Base-by-base conservation (phyloP, 2,113 vertebrate species). In the Erinaceus europaeus region DNA sequence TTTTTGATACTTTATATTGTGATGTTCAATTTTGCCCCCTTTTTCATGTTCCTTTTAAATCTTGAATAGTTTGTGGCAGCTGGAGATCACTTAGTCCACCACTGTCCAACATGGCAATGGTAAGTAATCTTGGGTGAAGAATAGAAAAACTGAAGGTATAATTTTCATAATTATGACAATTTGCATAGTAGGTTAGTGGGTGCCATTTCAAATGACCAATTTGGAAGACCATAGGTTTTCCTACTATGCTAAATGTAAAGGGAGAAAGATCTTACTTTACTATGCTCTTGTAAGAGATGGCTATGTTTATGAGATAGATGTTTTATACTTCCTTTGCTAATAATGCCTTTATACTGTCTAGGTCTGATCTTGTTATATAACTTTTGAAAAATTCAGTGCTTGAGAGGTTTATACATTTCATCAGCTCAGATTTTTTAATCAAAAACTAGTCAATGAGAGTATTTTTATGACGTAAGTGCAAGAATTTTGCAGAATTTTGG, bases 101-200 rank as follows among this genome's bases (percentile, higher is more conserved):
- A 99, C 96, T 99, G 99, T 93, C 99, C 99, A 72, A 99, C 99
- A 75, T 99, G 99, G 99, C 99, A 99, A 98, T 99, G 99, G 99
- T 98, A 98, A 98, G 98, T 97, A 81, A 72, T 57, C 15, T 68
- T 86, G 62, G 76, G 61, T 83, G 8, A 46, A 44, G 27, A 53
- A 59, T 17, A 88, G 27, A 78, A 74, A 71, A 74, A 50, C 50
- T 80, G 61, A 78, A 78, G 12, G 15, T 71, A 3, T 78, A 32
- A 44, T 34, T n/a, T 88, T 89, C 9, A 59, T 40, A 52, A 59
- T 84, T 59, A 46, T 21, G 25, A 13, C 23, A 84, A 1, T 76
- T 88, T 83, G 55, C 12, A 67, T 64, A 82, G 40, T 76, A 74
- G 48, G 1, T 81, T 55, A 55, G 18, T 57, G 55, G 48, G 48